Percentiles rank a stretch among this genome's conserved stretches.
Conservation (phyloP, 2,888 invertebrate species). For the Scaptomyza flava region DNA sequence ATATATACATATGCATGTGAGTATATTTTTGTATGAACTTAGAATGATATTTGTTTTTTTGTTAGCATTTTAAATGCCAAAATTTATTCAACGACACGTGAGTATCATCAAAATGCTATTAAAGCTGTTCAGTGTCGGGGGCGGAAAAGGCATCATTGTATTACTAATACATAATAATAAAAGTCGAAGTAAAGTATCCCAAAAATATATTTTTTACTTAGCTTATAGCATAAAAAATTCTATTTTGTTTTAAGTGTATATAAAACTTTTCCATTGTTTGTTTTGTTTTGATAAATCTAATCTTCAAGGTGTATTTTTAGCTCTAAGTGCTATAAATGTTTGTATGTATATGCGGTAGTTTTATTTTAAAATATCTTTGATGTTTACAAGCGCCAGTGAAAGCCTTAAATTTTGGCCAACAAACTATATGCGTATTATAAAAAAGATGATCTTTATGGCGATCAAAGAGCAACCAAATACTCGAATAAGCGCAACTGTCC, state of each 20-base stretch:
- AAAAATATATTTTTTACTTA: not conserved
- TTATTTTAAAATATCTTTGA: not conserved
- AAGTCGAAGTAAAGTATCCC: too few species aligned
- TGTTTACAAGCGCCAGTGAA: not conserved
- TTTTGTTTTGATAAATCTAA: constrained; percentile 8
- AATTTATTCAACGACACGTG: constrained; percentile 18
- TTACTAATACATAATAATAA: too few species aligned
- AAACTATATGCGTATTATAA: not conserved
- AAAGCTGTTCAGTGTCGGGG: not conserved
- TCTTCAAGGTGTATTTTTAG: constrained; percentile 3
- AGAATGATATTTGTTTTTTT: constrained; percentile 8
- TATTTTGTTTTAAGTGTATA: not conserved
- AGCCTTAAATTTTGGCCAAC: not conserved
- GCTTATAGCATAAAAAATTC: not conserved
- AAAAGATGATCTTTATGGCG: not conserved
- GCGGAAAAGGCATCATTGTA: too few species aligned
- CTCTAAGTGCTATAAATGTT: not conserved
- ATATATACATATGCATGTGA: not conserved
- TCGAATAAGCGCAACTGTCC: not conserved
- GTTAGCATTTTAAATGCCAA: constrained; percentile 2
- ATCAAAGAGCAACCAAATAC: not conserved
- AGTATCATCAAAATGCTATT: not conserved
- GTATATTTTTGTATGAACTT: not conserved
- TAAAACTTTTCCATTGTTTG: not conserved
- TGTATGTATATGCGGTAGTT: not conserved